Evolutionary conservation across 2,888 invertebrate species (phyloP).

Genomic region (Melanotus villosus): DNA sequence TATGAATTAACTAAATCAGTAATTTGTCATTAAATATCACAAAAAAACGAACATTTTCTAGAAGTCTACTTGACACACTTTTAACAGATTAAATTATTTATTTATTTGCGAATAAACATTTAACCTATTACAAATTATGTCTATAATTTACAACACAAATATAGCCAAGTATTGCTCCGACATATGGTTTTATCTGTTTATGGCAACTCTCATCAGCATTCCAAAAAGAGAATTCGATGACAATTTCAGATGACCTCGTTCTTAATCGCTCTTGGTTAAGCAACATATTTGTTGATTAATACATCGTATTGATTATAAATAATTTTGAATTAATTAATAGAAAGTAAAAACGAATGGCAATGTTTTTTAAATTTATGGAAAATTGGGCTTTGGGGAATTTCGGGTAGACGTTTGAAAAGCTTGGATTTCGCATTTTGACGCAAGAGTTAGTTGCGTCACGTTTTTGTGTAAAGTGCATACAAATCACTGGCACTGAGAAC

Average conservation of each 20-base stretch:
- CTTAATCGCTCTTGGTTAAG: constrained; percentile 4
- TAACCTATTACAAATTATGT: background rate
- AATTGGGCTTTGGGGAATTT: no score
- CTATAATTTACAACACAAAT: background rate
- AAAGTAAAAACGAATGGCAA: no score
- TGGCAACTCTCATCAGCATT: constrained; percentile 7
- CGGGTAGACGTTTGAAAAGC: no score
- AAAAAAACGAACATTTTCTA: no score
- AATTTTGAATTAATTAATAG: background rate
- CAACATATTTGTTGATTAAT: background rate
- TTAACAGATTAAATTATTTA: background rate
- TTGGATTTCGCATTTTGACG: no score
- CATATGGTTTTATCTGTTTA: constrained; percentile 1
- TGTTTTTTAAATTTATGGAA: no score
- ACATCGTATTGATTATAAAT: background rate
- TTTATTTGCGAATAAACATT: background rate
- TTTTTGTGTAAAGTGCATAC: no score
- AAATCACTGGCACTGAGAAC: no score
- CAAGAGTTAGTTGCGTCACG: no score
- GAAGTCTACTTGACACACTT: background rate
- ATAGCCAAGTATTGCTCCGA: background rate
- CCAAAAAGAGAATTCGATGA: background rate
- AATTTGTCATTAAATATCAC: no score
- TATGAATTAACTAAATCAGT: no score
- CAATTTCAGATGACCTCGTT: constrained; percentile 9